A percentile compares a stretch with the other conserved stretches of the same genome.
Evolutionary conservation across 2,113 vertebrate genomes (phyloP).

Genomic region (Taxidea taxus): DNA sequence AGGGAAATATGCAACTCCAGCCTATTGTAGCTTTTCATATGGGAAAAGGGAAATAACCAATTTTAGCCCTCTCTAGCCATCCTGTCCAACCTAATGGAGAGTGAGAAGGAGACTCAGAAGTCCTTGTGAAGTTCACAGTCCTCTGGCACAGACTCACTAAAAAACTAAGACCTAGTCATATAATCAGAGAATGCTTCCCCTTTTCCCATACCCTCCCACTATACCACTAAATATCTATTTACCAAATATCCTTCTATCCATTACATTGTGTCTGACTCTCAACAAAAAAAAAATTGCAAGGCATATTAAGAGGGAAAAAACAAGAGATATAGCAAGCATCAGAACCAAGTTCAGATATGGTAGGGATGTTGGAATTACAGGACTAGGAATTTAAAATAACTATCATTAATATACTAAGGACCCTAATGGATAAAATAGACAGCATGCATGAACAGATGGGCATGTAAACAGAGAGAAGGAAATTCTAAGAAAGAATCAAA

Average conservation of each 20-base stretch:
- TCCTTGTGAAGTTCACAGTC: not conserved
- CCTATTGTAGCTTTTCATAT: not conserved
- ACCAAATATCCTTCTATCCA: not conserved
- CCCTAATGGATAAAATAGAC: not conserved
- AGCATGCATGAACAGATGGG: not conserved
- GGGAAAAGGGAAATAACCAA: not conserved
- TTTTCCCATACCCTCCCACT: not conserved
- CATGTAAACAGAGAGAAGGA: not conserved
- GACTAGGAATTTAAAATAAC: not conserved
- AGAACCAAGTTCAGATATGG: not conserved
- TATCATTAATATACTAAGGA: not conserved
- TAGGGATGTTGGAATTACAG: not conserved
- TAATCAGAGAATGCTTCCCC: not conserved
- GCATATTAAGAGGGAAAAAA: not conserved
- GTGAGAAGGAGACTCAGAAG: not conserved
- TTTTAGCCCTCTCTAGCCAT: not conserved
- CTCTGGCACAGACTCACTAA: not conserved
- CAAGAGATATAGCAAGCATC: not conserved
- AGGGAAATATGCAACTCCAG: not conserved
- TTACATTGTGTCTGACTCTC: not conserved
- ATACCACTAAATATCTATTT: not conserved
- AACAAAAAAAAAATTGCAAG: not conserved
- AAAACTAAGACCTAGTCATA: not conserved
- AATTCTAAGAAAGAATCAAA: not conserved
- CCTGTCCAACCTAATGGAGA: not conserved